These are phyloP conservation scores for Steinernema feltiae DNA, from an alignment of 1,140 invertebrate genomes.

Conservation along the genomic window DNA sequence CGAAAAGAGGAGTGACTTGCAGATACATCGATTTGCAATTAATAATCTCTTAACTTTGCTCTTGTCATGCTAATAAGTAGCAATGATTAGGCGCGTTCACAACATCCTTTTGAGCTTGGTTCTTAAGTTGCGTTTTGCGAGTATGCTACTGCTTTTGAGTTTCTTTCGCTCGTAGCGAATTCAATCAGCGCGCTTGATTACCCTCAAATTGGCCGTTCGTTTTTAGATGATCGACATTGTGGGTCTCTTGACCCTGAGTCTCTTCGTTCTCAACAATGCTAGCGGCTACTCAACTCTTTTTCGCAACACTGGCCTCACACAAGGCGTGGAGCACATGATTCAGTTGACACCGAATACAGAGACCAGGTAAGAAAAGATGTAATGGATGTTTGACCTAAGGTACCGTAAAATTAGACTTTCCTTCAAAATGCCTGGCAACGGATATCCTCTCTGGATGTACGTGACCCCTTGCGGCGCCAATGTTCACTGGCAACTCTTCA, in stretches of 20 bases:
- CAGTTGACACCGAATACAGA: not conserved
- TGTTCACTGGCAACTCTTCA: conserved; percentile 32
- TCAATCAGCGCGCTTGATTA: conserved; percentile 1
- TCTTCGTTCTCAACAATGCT: not conserved
- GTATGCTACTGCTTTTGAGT: no score
- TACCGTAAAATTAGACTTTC: conserved; percentile 14
- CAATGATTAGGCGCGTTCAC: not conserved
- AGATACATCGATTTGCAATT: conserved; percentile 8
- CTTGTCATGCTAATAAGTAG: not conserved
- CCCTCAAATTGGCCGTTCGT: not conserved
- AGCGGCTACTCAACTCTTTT: not conserved
- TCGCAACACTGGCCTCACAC: not conserved
- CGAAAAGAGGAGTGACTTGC: not conserved
- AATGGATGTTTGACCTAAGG: no score
- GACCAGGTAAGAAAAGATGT: not conserved
- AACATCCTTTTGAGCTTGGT: not conserved
- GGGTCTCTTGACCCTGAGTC: not conserved
- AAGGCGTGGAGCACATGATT: not conserved
- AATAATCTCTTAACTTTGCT: not conserved
- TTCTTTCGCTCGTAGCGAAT: not conserved
- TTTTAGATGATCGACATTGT: not conserved
- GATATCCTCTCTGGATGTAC: conserved; percentile 26
- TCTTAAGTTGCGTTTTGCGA: no score
- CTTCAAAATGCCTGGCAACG: conserved; percentile 17
- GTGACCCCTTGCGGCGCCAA: conserved; percentile 29